Base-by-base conservation (phyloP, 1,140 invertebrate genomes). In the Diachasmimorpha longicaudata region DNA sequence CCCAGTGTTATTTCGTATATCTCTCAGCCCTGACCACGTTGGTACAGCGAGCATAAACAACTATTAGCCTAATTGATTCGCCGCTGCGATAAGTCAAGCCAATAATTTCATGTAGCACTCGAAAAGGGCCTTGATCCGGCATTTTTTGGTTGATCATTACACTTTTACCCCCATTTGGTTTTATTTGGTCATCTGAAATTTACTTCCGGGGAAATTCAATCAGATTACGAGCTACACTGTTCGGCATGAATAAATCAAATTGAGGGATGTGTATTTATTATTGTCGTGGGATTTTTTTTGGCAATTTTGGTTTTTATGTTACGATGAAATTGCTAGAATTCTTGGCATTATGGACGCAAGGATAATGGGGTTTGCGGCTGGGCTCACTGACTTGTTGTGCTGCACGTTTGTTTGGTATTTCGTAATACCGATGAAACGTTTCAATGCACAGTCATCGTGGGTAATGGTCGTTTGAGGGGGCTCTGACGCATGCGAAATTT, bases 51-150 rank as follows among this genome's bases (percentile, higher is more conserved):
- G 77, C 82, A 80, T 80, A 81, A 82, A 81, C 79, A 81, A 82
- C 81, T 85, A 85, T 86, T 85, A 85, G 75, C 81, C 81, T 82
- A 83, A 85, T 86, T 83, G 85, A 87, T 86, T 81, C 79, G 79
- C 80, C 78, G 77, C 66, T 77, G 75, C 79, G 76, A 79, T 78
- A 74, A 77, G 78, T 75, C 79, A 68, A 77, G 58, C 79, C 76
- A 77, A 83, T 81, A 83, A 84, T 83, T 83, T 77, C 73, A 79
- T 81, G 79, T 81, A 81, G 80, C 75, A 79, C 70, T 77, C 19
- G 44, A 13, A 31, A 36, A 68, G 70, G 77, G 58, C 67, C 66
- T 77, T 72, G 39, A n/a, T n/a, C n/a, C 31, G 2, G 31, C 31
- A 3, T 31, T 31, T 31, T 31, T 31, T 31, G 37, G 36, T 74